Base-by-base conservation (phyloP, 2,888 invertebrate species). In the Caenorhabditis sp. region DNA sequence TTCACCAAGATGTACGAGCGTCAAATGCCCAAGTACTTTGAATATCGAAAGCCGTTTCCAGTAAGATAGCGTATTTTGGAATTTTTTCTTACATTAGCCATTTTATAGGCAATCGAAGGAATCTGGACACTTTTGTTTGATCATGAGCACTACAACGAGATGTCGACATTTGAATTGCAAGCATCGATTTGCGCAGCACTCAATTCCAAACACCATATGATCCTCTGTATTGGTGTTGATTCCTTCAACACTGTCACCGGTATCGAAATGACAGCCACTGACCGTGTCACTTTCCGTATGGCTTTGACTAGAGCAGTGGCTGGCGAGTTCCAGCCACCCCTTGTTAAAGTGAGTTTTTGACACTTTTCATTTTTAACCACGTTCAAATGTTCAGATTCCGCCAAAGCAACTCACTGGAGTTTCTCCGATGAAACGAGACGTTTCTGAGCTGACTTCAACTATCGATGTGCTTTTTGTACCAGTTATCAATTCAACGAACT, bases 11-110 rank as follows among this genome's bases (percentile, higher is more conserved):
- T 61, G 15, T 80, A 74, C 24, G 60, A 80, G 0, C 60, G 28
- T 28, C 74, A 80, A 44, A 80, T 80, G 80, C 80, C 80, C 2
- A 69, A 64, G n/a, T 80, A 44, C 26, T 80, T 80, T 28, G 69
- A 80, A 4, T 74, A 80, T 28, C 64, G 74, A 15, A 32, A 37
- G n/a, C 2, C 24, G 1, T 80, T 80, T 26, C 74, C 80, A 9
- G 79, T 78, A 6, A 37, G 37, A 44, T 18, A n/a, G n/a, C 28
- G 11, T 24, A 32, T 26, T 26, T 22, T 2, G n/a, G n/a, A 18
- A 13, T 9, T 26, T 24, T 24, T 35, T 32, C 20, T 18, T 18
- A 22, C 18, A n/a, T n/a, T 35, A 20, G 18, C 26, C 26, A 20
- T 40, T 53, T 53, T 67, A 32, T n/a, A 79, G 79, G 60, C 72